Evolutionary conservation across 2,113 vertebrate genomes (phyloP).

Genomic region (Gnathonemus echidnorhynchus): DNA sequence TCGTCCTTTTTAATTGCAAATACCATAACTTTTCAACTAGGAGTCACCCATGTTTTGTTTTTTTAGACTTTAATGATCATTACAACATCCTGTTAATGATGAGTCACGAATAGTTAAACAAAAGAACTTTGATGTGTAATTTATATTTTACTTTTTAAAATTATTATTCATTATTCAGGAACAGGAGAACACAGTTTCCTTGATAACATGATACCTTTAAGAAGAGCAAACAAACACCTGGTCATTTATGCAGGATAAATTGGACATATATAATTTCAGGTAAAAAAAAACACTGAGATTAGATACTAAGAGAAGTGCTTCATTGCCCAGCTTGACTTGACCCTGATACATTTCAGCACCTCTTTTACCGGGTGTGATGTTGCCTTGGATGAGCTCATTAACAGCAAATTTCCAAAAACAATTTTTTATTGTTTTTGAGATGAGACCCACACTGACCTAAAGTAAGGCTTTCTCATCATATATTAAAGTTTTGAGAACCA

Average conservation of each 20-base stretch:
- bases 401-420: neutral
- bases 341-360: neutral
- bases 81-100: neutral
- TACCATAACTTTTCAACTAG: neutral
- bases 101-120: neutral
- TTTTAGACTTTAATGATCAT: neutral
- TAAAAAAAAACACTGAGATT: neutral
- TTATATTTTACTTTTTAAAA: neutral
- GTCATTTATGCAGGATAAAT: neutral
- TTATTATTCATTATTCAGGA: neutral
- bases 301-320: neutral
- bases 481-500: neutral
- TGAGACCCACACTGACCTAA: neutral
- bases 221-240: neutral
- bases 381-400: neutral
- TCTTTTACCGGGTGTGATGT: neutral
- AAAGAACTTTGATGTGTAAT: neutral
- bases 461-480: neutral
- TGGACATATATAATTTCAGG: neutral
- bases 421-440: neutral
- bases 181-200: neutral
- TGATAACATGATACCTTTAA: neutral
- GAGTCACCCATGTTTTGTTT: neutral
- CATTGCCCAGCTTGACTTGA: neutral
- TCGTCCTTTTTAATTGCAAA: neutral